phyloP scores from a whole-genome alignment of 2,797 vertebrate genomes.

The Spinus olivaceus region DNA sequence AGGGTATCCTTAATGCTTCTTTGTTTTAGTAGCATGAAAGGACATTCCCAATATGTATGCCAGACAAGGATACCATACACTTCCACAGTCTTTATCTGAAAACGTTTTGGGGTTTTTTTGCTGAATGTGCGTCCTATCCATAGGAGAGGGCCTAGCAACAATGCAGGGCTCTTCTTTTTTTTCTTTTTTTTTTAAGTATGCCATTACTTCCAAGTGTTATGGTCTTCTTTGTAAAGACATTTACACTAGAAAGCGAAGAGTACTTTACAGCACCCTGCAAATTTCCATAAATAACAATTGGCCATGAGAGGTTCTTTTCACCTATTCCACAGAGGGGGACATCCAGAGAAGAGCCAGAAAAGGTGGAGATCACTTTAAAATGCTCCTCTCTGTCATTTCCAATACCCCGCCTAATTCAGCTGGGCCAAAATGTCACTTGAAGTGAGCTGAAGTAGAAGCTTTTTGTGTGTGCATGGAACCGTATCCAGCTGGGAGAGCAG shows the following conservation, averaged over 20 bases:
- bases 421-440: constrained; percentile 65
- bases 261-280: constrained; percentile 43
- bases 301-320: constrained; percentile 49
- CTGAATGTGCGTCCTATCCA: neutral
- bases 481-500: constrained; percentile 52
- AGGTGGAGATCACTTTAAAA: constrained; percentile 58
- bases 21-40: neutral
- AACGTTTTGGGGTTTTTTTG: neutral
- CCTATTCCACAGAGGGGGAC: constrained; percentile 20
- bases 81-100: neutral
- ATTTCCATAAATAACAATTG: constrained; percentile 58
- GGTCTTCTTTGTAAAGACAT: constrained; percentile 29
- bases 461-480: constrained; percentile 46
- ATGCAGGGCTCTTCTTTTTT: neutral
- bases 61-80: neutral
- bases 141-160: neutral
- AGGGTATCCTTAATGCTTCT: neutral
- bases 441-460: constrained; percentile 63
- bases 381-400: constrained; percentile 21
- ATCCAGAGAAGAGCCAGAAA: constrained; percentile 26
- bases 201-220: constrained; percentile 2
- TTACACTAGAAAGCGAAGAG: constrained; percentile 40
- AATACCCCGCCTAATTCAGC: constrained; percentile 31
- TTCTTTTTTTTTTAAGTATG: neutral
- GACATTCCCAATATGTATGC: neutral